Base-by-base conservation (phyloP, 2,888 invertebrate genomes). In the Papilio elwesi region DNA sequence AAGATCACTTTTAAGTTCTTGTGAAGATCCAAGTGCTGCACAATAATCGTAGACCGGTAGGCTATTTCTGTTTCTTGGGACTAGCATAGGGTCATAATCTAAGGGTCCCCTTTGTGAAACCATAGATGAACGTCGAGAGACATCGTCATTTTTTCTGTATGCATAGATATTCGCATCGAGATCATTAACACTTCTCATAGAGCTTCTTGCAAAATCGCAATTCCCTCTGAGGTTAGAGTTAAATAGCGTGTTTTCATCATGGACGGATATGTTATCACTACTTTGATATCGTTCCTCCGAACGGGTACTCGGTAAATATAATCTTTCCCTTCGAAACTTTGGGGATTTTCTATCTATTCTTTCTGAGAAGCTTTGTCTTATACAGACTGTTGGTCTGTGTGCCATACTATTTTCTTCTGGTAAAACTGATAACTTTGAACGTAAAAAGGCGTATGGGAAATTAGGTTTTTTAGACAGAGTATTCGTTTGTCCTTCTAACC, bases 361-460 rank as follows among this genome's bases (percentile, higher is more conserved):
- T 77, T 94, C 94, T 16, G 94, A 94, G 79, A 94, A 93, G 78
- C 94, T 95, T 86, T 89, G 95, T 82, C 90, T 93, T 74, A 89
- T 92, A 81, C 86, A 90, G 85, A 84, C 93, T 74, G 53, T 57
- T n/a, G 84, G 85, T 81, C 92, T 91, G 81, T 94, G 93, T 80
- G 94, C 83, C 74, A 95, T 93, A 76, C 94, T 94, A 77, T 95
- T 95, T 87, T 97, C 97, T 89, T 97, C 97, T 1, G 97, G 97
- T 76, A 97, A 89, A 62, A 97, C 97, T 11, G 97, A 96, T 63
- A 97, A 88, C 78, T 96, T 96, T 0, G 97, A 97, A 74, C 97
- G 94, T 43, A 97, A 89, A 83, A 97, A 97, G 5, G 97, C 97
- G 82, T 97, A 97, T 0, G 97, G 97, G 79, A 97, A 97, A 80